These are phyloP conservation scores for Drosophila leonis DNA, from an alignment of 2,888 invertebrate species.

Conservation along the genomic window DNA sequence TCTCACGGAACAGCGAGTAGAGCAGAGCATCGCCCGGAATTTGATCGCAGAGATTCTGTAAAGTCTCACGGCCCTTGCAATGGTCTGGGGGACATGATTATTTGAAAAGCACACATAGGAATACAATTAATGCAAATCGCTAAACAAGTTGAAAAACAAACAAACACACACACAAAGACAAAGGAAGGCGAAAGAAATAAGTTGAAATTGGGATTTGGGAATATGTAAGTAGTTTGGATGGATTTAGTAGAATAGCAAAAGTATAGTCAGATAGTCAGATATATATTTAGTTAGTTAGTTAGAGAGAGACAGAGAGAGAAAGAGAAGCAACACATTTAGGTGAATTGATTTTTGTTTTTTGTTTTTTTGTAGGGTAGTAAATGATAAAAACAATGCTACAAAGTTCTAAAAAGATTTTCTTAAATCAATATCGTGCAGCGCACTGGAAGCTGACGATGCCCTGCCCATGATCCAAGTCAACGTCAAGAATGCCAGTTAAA, in stretches of 20 bases:
- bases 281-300: constrained; percentile 33
- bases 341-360: constrained; percentile 30
- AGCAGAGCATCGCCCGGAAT: constrained; percentile 95
- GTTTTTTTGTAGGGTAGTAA: constrained; percentile 26
- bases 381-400: constrained; percentile 63
- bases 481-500: constrained; percentile 68
- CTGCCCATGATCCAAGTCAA: background rate
- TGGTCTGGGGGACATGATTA: constrained; percentile 86
- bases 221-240: constrained; percentile 45
- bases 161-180: constrained; percentile 58
- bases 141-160: constrained; percentile 54
- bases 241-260: constrained; percentile 28
- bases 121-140: constrained; percentile 85
- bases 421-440: constrained; percentile 50
- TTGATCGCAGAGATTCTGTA: constrained; percentile 93
- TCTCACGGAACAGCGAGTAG: constrained; percentile 95
- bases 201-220: constrained; percentile 40
- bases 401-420: constrained; percentile 46
- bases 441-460: constrained; percentile 56
- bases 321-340: constrained; percentile 71
- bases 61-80: constrained; percentile 88
- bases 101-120: constrained; percentile 83
- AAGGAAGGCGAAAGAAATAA: constrained; percentile 31
- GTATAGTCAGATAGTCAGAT: constrained; percentile 29
- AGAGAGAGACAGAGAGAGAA: constrained; percentile 30